Evolutionary conservation across 2,113 vertebrate genomes (phyloP), one percentile per base, ranked within the genome.

Genomic region (Oncorhynchus keta): DNA sequence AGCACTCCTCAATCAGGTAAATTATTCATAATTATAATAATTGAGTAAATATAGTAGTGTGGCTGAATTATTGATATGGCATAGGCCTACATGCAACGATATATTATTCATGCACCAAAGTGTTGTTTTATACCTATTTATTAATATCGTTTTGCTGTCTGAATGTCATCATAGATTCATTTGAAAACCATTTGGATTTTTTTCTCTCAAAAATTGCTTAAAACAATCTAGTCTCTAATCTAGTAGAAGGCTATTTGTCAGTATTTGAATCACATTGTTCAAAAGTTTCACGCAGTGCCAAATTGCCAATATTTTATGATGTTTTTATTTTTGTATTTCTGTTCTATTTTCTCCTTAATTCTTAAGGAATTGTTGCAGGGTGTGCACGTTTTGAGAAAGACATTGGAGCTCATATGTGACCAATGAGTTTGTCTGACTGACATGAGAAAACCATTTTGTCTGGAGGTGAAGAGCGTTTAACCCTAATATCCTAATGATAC

Each of bases 21-120:
- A 97, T 97, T 94, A 97, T 97, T 96, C 91, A 96, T 95, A 90
- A 88, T 94, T 86, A 92, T 95, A 92, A 97, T 97, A 95, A 96
- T 95, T 96, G 95, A 95, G 95, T 95, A 95, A 95, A 96, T 96
- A 96, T 96, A 95, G 94, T 93, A 94, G 93, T 90, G 81, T 87
- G 83, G 79, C 88, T 98, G 95, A 97, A 97, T 97, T 96, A 98
- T 98, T 96, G 92, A 98, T 97, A 93, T 45, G 39, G 39, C 9
- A 45, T 45, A 45, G 39, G 8, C 39, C 39, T 45, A 45, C 39
- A 45, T 45, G 39, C 8, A 45, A 11, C 39, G 39, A 11, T 45
- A 45, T 45, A 45, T 45, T 45, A 45, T 45, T 45, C 39, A 45
- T 45, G 39, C 39, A 45, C 39, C 39, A 45, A 45, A 45, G 39